Evolutionary conservation across 1,140 invertebrate species (phyloP).

Genomic region (fruit fly (Drosophila melanogaster)): DNA sequence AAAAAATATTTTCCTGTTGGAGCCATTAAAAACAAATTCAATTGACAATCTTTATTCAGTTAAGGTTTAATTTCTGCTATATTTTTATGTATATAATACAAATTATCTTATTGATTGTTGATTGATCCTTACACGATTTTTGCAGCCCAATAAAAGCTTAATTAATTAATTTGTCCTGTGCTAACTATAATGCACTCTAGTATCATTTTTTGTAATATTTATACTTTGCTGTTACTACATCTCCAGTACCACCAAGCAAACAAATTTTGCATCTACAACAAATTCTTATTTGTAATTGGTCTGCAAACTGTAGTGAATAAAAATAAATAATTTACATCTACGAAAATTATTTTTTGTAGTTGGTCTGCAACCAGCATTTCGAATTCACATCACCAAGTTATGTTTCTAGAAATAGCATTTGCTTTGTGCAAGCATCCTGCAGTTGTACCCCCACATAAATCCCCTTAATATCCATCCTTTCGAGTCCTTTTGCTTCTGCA

Average conservation of each 20-base stretch:
- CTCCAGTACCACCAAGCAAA: background rate
- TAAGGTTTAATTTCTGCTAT: slow-evolving; percentile 66
- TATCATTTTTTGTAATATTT: background rate
- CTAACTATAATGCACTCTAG: background rate
- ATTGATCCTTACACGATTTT: slow-evolving; percentile 54
- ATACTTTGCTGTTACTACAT: background rate
- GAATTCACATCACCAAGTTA: background rate
- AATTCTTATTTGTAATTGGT: slow-evolving; percentile 13
- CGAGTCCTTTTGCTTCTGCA: background rate
- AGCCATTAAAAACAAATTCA: background rate
- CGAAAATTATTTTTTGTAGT: too few species aligned
- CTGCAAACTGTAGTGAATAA: background rate
- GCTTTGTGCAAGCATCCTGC: background rate
- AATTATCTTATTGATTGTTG: slow-evolving; percentile 61
- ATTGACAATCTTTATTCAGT: background rate
- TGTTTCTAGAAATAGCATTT: background rate
- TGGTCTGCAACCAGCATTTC: background rate
- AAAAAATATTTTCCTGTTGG: too few species aligned
- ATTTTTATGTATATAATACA: slow-evolving; percentile 71
- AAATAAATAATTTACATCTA: background rate
- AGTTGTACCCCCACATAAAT: too few species aligned
- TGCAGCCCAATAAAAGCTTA: slow-evolving; percentile 20
- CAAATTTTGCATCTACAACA: background rate
- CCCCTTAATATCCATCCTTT: too few species aligned
- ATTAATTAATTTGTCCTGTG: background rate